phyloP scores from a whole-genome alignment of 2,888 invertebrate genomes.

The Anthrax anthrax region DNA sequence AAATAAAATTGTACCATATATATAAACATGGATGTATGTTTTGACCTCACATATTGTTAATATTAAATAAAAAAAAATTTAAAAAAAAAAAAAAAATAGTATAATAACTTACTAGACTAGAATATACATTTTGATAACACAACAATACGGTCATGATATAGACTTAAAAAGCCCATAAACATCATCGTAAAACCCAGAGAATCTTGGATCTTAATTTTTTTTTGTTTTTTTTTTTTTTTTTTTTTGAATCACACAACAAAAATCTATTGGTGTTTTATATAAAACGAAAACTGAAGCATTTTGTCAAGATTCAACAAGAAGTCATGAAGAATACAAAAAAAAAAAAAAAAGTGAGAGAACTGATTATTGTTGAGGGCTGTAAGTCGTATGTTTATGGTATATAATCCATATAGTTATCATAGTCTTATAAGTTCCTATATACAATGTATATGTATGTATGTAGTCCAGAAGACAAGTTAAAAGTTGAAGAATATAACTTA shows the following conservation, averaged over 20 bases:
- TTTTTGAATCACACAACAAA: too few species aligned
- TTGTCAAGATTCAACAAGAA: background rate
- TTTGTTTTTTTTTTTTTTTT: too few species aligned
- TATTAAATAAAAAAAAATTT: too few species aligned
- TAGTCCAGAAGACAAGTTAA: background rate
- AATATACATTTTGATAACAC: too few species aligned
- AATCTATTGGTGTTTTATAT: too few species aligned
- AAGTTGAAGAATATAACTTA: background rate
- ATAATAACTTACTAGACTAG: too few species aligned
- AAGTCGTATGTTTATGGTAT: background rate
- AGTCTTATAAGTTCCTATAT: too few species aligned
- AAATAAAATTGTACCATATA: background rate
- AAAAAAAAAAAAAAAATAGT: too few species aligned
- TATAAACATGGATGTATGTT: too few species aligned
- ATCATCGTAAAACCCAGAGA: background rate
- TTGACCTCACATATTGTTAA: background rate
- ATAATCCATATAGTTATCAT: background rate
- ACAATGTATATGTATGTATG: background rate
- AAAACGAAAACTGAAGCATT: too few species aligned
- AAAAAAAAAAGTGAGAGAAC: background rate
- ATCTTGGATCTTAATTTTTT: background rate
- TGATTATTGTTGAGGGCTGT: background rate
- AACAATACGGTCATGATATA: too few species aligned
- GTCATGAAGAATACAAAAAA: too few species aligned
- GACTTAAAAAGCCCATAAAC: background rate